phyloP scores from a whole-genome alignment of 2,888 invertebrate genomes.

The Dicycla oo region DNA sequence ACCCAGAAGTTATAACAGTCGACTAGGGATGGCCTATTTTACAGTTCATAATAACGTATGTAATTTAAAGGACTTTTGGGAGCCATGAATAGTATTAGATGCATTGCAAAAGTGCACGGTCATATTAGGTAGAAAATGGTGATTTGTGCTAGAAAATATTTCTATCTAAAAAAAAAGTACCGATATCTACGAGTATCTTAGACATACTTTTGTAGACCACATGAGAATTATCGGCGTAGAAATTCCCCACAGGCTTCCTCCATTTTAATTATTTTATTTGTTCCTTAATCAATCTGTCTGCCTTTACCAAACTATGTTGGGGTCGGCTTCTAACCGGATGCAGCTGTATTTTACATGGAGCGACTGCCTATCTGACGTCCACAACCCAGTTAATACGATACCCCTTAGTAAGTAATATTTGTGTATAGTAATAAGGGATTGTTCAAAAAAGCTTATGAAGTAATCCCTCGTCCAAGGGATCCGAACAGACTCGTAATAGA shows the following conservation, averaged over 20 bases:
- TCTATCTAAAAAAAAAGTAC: not conserved
- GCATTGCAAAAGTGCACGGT: constrained; percentile 46
- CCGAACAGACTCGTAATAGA: no score
- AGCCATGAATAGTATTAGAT: constrained; percentile 43
- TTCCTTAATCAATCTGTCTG: no score
- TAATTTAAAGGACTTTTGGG: constrained; percentile 56
- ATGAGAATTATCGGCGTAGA: not conserved
- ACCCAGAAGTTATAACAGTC: constrained; percentile 54
- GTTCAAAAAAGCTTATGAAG: no score
- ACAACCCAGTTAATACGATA: no score
- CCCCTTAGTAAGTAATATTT: no score
- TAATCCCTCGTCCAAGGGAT: no score
- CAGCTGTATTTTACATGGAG: no score
- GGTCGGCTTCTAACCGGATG: no score
- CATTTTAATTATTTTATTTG: no score
- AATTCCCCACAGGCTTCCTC: not conserved
- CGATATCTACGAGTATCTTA: not conserved
- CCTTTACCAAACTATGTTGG: no score
- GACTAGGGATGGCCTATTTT: constrained; percentile 58
- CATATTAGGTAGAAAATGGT: not conserved
- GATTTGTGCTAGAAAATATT: not conserved
- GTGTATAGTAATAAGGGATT: no score
- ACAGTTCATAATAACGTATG: constrained; percentile 40
- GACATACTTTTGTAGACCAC: not conserved
- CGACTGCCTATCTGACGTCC: no score